Conservation (phyloP, 2,888 invertebrate species). For the Eristalis arbustorum region DNA sequence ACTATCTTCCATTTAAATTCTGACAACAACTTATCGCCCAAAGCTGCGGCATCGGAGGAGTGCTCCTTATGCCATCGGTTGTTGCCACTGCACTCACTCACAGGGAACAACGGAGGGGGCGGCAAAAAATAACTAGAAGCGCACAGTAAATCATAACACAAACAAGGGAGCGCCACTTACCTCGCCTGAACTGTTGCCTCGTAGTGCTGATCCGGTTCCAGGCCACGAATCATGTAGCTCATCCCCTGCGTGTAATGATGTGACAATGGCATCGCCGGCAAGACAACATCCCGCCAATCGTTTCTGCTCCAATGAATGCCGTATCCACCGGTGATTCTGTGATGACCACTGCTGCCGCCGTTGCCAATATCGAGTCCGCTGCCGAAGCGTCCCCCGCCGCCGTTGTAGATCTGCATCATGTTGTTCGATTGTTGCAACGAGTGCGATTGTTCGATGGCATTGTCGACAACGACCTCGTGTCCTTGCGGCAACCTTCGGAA, state of each 20-base stretch:
- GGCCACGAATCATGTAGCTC: slow-evolving; percentile 85
- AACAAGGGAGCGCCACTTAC: slow-evolving; percentile 73
- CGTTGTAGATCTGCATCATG: slow-evolving; percentile 75
- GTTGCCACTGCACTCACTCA: slow-evolving; percentile 11
- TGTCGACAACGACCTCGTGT: slow-evolving; percentile 81
- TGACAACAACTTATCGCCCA: slow-evolving; percentile 35
- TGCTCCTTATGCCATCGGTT: slow-evolving; percentile 36
- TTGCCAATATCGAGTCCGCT: slow-evolving; percentile 51
- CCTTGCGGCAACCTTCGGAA: slow-evolving; percentile 84
- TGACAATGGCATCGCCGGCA: slow-evolving; percentile 81
- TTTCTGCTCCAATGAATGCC: slow-evolving; percentile 80
- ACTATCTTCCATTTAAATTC: slow-evolving; percentile 22
- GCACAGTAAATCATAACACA: slow-evolving; percentile 10
- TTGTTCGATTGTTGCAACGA: slow-evolving; percentile 66
- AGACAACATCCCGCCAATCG: slow-evolving; percentile 83
- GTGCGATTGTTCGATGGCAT: slow-evolving; percentile 78
- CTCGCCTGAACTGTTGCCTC: slow-evolving; percentile 85
- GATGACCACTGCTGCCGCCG: slow-evolving; percentile 74
- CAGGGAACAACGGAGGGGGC: neutral
- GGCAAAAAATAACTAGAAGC: neutral
- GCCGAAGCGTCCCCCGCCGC: slow-evolving; percentile 62
- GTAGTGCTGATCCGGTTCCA: slow-evolving; percentile 85
- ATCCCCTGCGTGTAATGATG: slow-evolving; percentile 84
- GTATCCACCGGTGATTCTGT: slow-evolving; percentile 77
- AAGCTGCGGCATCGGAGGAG: slow-evolving; percentile 13